Percentiles rank a stretch among this genome's conserved stretches.
Conservation (phyloP, 2,797 vertebrate species). For the Pipistrellus kuhlii region DNA sequence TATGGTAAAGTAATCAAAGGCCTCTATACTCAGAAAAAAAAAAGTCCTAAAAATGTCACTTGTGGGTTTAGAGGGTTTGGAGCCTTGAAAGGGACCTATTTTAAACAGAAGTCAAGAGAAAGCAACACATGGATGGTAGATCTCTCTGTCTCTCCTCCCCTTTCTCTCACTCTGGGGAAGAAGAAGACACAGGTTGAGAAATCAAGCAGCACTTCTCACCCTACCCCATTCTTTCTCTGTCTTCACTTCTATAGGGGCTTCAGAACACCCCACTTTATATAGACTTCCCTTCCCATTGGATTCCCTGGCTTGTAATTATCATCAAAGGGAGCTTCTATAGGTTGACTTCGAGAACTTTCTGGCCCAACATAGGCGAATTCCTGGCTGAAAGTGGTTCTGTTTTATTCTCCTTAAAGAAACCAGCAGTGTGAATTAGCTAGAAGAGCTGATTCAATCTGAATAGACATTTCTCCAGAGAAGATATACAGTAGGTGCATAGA, state of each 20-base stretch:
- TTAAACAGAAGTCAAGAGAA: conserved; percentile 59
- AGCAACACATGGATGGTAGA: background rate
- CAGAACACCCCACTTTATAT: background rate
- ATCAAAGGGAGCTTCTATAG: background rate
- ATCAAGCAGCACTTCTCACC: background rate
- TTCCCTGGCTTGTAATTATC: conserved; percentile 18
- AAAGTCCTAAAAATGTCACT: conserved; percentile 77
- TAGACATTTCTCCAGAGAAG: conserved; percentile 28
- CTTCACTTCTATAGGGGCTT: background rate
- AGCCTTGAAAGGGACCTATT: conserved; percentile 50
- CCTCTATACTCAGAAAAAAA: conserved; percentile 53
- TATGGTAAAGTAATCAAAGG: conserved; percentile 80
- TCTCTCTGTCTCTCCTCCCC: background rate
- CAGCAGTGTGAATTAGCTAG: background rate
- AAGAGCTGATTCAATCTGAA: conserved; percentile 41
- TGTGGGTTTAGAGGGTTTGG: conserved; percentile 74
- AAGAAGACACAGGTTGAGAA: background rate
- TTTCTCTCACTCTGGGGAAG: conserved; percentile 47
- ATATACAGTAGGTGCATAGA: background rate
- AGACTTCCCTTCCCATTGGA: background rate
- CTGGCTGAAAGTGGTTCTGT: background rate
- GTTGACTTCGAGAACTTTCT: background rate
- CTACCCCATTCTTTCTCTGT: background rate
- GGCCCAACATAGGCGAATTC: background rate
- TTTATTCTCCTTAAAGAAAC: conserved; percentile 49